Evolutionary conservation across 2,113 vertebrate species (phyloP).

Genomic region (Poeciliopsis occidentalis): DNA sequence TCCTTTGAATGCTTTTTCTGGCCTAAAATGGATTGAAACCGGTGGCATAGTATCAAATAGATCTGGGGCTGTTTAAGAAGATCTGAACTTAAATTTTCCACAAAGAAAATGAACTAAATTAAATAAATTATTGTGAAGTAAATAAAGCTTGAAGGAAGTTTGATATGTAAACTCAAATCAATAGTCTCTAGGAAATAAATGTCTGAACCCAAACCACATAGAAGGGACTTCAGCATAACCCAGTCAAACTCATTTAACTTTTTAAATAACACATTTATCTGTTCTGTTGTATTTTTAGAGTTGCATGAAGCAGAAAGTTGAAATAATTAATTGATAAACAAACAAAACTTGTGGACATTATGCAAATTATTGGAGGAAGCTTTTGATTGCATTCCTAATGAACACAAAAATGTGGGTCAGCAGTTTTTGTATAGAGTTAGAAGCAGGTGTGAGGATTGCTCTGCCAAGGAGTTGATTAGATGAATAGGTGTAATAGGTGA

Average conservation of each 20-base stretch:
- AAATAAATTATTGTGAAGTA: background rate
- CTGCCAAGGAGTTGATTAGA: slow-evolving; percentile 45
- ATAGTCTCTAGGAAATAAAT: slow-evolving; percentile 6
- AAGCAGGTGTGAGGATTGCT: slow-evolving; percentile 39
- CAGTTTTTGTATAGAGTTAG: slow-evolving; percentile 32
- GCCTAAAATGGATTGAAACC: background rate
- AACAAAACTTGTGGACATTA: slow-evolving; percentile 38
- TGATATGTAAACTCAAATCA: background rate
- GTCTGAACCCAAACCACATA: background rate
- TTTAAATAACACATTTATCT: background rate
- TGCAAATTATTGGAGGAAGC: slow-evolving; percentile 23
- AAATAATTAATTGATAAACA: slow-evolving; percentile 28
- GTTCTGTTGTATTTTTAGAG: background rate
- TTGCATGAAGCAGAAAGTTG: slow-evolving; percentile 25
- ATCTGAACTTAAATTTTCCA: too few relatives aligned
- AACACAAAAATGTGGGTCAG: slow-evolving; percentile 34
- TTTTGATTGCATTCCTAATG: slow-evolving; percentile 22
- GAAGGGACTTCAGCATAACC: slow-evolving; percentile 9
- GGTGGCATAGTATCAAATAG: background rate
- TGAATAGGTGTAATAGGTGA: slow-evolving; percentile 34
- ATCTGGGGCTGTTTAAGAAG: background rate
- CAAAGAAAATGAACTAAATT: too few relatives aligned
- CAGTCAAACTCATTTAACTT: slow-evolving; percentile 34
- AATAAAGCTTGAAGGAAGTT: slow-evolving; percentile 12
- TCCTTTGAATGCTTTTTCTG: background rate